Conservation (phyloP, 2,113 vertebrate genomes). For the Rallus limicola region DNA sequence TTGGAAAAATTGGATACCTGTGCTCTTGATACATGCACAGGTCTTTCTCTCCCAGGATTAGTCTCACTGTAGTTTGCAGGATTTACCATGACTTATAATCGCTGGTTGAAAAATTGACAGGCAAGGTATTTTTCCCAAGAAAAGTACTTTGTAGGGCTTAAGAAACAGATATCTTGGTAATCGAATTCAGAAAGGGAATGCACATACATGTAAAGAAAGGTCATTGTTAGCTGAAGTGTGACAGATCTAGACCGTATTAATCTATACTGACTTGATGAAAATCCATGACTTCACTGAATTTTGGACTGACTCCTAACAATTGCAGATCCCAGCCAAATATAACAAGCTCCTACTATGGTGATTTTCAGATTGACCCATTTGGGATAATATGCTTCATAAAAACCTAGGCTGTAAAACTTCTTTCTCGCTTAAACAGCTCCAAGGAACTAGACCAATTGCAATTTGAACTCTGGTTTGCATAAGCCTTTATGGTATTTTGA, state of each 20-base stretch:
- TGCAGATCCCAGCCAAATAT: slow-evolving; percentile 46
- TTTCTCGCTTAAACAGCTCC: not conserved
- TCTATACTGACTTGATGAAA: slow-evolving; percentile 23
- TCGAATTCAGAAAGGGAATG: not conserved
- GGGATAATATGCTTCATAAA: not conserved
- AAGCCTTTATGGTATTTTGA: not conserved
- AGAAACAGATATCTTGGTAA: slow-evolving; percentile 33
- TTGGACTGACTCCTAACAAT: slow-evolving; percentile 25
- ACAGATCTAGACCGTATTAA: not conserved
- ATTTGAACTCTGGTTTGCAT: not conserved
- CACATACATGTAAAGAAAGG: not conserved
- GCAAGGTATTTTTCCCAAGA: slow-evolving; percentile 24
- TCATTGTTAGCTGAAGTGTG: slow-evolving; percentile 20
- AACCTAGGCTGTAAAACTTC: not conserved
- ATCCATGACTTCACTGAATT: not conserved
- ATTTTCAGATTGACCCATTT: slow-evolving; percentile 22
- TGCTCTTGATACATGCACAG: not conserved
- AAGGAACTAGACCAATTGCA: not conserved
- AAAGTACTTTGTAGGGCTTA: slow-evolving; percentile 31
- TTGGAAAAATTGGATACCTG: not conserved
- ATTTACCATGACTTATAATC: slow-evolving; percentile 43
- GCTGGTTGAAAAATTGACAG: slow-evolving; percentile 42
- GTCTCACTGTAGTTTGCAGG: slow-evolving; percentile 27
- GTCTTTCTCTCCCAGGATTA: slow-evolving; percentile 33
- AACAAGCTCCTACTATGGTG: not conserved